Evolutionary conservation across 1,140 invertebrate species (phyloP), one percentile per base, ranked within the genome.

Genomic region (Aphelinus atriplicis): DNA sequence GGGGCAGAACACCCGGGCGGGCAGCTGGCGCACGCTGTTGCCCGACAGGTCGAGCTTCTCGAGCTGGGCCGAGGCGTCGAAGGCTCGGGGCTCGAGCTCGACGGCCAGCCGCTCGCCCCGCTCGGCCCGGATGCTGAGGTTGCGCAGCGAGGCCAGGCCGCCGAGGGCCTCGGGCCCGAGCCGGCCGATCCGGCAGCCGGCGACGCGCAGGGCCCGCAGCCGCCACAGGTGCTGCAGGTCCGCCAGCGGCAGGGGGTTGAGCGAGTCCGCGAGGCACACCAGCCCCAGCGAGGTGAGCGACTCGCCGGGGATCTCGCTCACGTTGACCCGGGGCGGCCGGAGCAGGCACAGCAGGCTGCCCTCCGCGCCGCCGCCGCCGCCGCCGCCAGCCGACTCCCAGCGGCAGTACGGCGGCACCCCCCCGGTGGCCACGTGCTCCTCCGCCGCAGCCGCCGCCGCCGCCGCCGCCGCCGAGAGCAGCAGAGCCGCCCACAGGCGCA

Each of bases 1-100:
- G 0, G 94, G 91, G 83, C 96, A 97, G 83, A 97, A 96, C 26
- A 95, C 88, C 74, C 93, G 93, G 78, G 94, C 93, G 1, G 95
- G 95, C 81, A 97, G 91, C 26, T 94, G 93, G 92, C 94, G 95
- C 78, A 97, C 94, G 83, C 96, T 96, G 84, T 97, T 97, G 79
- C 91, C 92, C 80, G 94, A 95, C 50, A 98, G 86, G 85, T 97
- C 96, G 66, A 97, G 89, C 76, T 93, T 91, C 87, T 96, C 94
- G 80, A 95, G 88, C 81, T 94, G 91, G 74, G 91, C 88, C 58
- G 93, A 91, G 58, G 91, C 90, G 45, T 88, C 87, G 84, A 95
- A 96, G 73, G 92, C 93, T 70, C 93, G 92, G 6, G 90, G 88
- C 76, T 92, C 91, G 76, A 97, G 89, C 81, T 96, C 94, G 91